These are phyloP conservation scores for Coregonus suidteri DNA, from an alignment of 2,797 vertebrate species.

Conservation along the genomic window DNA sequence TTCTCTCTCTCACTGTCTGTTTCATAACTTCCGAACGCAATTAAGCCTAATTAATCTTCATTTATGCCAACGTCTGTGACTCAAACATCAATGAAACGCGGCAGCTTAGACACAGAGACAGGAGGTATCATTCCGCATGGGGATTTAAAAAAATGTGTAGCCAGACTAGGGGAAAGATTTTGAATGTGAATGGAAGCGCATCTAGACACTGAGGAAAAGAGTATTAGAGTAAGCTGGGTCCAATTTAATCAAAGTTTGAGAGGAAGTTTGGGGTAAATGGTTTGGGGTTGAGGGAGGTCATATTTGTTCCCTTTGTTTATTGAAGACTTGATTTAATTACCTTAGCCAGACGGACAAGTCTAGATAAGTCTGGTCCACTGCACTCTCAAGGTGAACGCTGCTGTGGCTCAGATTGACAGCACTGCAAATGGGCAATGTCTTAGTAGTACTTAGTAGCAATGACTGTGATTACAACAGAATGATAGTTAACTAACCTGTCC, in stretches of 20 bases:
- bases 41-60: constrained; percentile 47
- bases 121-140: constrained; percentile 6
- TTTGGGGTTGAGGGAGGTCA: not conserved
- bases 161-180: too few relatives aligned
- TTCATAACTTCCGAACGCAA: constrained; percentile 42
- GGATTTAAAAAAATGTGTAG: not conserved
- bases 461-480: not conserved
- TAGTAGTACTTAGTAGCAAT: not conserved
- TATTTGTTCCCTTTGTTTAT: not conserved
- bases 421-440: too few relatives aligned
- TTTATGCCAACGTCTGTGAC: constrained; percentile 43
- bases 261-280: not conserved
- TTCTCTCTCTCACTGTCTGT: constrained; percentile 17
- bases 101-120: constrained; percentile 1
- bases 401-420: not conserved
- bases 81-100: constrained; percentile 26
- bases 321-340: not conserved
- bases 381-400: not conserved
- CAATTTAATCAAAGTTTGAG: not conserved
- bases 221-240: not conserved
- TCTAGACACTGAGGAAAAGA: not conserved
- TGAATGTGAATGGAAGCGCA: not conserved
- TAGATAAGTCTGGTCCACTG: not conserved
- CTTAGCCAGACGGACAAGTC: not conserved
- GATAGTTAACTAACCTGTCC: not conserved